Evolutionary conservation across 2,797 vertebrate species (phyloP).

Genomic region (Pygocentrus nattereri): DNA sequence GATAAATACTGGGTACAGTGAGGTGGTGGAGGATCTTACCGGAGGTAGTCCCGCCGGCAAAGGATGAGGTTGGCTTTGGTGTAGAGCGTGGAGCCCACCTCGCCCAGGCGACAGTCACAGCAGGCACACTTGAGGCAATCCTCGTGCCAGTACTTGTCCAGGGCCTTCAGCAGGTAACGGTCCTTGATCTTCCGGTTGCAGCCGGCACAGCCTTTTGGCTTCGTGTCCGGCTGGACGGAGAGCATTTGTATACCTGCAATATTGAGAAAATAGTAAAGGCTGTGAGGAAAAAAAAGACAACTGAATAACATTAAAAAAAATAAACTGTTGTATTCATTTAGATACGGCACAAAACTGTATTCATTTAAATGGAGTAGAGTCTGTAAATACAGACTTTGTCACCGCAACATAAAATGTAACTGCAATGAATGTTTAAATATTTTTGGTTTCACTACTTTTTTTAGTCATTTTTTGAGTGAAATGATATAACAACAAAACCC

Average conservation of each 20-base stretch:
- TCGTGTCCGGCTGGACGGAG: conserved; percentile 99
- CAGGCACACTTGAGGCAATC: conserved; percentile 98
- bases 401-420: background rate
- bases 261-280: background rate
- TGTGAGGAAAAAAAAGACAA: background rate
- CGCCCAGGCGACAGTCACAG: conserved; percentile 95
- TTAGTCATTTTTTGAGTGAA: background rate
- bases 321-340: no score
- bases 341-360: background rate
- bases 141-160: conserved; percentile 99
- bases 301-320: no score
- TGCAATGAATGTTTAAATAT: background rate
- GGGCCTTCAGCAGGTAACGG: conserved; percentile 96
- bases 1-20: background rate
- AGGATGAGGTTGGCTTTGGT: conserved; percentile 99
- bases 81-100: conserved; percentile 98
- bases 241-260: conserved; percentile 99
- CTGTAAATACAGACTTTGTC: background rate
- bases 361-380: background rate
- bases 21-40: conserved; percentile 78
- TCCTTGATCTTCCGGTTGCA: conserved; percentile 99
- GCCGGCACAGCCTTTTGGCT: conserved; percentile 99
- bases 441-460: background rate
- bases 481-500: background rate
- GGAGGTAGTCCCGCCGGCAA: conserved; percentile 96